Evolutionary conservation across 2,797 vertebrate species (phyloP), one percentile per base, ranked within the genome.

Genomic region (Streptopelia turtur): DNA sequence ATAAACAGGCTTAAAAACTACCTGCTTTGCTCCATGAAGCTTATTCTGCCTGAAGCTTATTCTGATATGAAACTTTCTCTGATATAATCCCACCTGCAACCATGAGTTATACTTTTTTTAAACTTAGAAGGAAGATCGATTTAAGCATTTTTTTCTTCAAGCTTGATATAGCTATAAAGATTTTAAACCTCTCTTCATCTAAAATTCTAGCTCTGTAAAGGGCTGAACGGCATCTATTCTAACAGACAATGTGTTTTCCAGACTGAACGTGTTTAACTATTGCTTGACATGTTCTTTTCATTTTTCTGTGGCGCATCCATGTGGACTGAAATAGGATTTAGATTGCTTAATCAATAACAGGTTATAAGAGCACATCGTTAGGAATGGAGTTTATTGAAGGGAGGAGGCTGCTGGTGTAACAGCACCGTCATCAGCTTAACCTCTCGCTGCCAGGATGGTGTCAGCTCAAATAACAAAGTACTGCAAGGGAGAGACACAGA

Each of bases 291-390:
- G 37, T 50, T 70, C 89, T 81, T 57, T 88, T 65, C 72, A 15
- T 83, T 95, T 94, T 95, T 94, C 72, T 83, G 71, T 64, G 24
- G 70, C 53, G 59, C 56, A 61, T 83, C 56, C 92, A 9, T 61
- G 68, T 83, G 47, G 55, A 87, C 57, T 95, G 91, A 96, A 96
- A 94, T 75, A 33, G 41, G 50, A 95, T 87, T 92, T 90, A 95
- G 49, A 88, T 81, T 90, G 63, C 28, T 89, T 97, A 86, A 93
- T 96, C 84, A 95, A 94, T 95, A 95, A 83, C 49, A 91, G 37
- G 49, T 78, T 93, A 80, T 63, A 83, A 87, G 82, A 74, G 20
- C 79, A 87, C 72, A 68, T 81, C 55, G 76, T 65, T 53, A 86
- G n/a, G 49, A 95, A 84, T 27, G 7, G 55, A 76, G 59, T 80